These are phyloP conservation scores for Tenthredo notha DNA, from an alignment of 2,888 invertebrate genomes.

Conservation along the genomic window DNA sequence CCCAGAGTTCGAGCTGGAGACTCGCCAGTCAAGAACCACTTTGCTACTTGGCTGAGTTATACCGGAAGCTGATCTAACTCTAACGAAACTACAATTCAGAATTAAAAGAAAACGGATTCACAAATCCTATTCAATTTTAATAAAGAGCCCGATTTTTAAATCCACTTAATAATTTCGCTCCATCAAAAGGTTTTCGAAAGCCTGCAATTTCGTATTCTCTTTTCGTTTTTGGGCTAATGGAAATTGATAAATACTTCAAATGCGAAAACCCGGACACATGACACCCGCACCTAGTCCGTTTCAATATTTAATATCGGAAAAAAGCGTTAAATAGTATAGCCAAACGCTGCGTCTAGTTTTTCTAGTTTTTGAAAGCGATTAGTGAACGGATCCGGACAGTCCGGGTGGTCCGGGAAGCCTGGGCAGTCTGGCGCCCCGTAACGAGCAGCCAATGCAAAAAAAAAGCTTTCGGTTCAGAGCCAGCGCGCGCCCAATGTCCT, in stretches of 20 bases:
- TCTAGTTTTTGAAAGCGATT: slow-evolving; percentile 66
- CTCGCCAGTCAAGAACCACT: slow-evolving; percentile 59
- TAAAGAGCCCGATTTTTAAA: background rate
- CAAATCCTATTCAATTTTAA: background rate
- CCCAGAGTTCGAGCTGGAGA: slow-evolving; percentile 51
- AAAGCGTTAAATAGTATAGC: slow-evolving; percentile 11
- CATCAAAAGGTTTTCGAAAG: background rate
- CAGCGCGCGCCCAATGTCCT: slow-evolving; percentile 47
- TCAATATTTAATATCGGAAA: slow-evolving; percentile 2
- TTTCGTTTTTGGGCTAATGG: background rate
- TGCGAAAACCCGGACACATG: background rate
- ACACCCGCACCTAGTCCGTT: background rate
- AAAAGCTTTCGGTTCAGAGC: slow-evolving; percentile 53
- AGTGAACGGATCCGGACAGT: slow-evolving; percentile 60
- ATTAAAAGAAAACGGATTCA: background rate
- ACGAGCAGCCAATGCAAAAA: slow-evolving; percentile 64
- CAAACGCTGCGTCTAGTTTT: slow-evolving; percentile 52
- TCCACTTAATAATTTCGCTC: background rate
- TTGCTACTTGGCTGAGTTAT: slow-evolving; percentile 33
- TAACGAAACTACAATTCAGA: background rate
- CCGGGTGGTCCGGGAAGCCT: slow-evolving; percentile 61
- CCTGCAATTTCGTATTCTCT: background rate
- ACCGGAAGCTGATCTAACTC: slow-evolving; percentile 9
- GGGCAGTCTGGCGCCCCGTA: slow-evolving; percentile 70
- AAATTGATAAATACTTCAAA: background rate